Evolutionary conservation across 2,888 invertebrate species (phyloP).

Genomic region (Drosophila sordidula): DNA sequence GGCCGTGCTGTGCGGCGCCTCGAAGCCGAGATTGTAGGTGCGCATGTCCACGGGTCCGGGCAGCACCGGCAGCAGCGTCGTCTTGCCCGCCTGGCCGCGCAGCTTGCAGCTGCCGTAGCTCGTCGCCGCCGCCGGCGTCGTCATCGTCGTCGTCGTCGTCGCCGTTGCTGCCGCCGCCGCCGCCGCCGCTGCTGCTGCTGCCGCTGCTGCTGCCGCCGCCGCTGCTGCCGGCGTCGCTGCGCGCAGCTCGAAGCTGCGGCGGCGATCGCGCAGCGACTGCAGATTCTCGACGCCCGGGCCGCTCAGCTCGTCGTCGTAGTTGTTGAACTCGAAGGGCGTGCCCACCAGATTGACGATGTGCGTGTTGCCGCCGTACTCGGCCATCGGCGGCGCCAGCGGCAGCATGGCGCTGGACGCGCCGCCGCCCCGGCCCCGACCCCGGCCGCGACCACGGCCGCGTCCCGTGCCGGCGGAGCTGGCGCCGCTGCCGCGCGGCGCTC

Average conservation of each 20-base stretch:
- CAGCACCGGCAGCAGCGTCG: conserved; percentile 88
- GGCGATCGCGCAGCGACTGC: conserved; percentile 91
- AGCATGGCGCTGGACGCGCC: conserved; percentile 71
- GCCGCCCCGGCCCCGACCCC: conserved; percentile 86
- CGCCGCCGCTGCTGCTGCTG: conserved; percentile 11
- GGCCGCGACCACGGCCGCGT: conserved; percentile 83
- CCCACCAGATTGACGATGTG: conserved; percentile 92
- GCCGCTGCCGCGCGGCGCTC: conserved; percentile 82
- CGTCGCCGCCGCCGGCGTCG: conserved; percentile 10
- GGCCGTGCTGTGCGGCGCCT: conserved; percentile 85
- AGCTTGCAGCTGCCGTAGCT: conserved; percentile 79
- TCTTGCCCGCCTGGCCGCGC: conserved; percentile 73
- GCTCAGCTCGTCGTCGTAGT: conserved; percentile 93
- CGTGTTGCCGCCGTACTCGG: conserved; percentile 84
- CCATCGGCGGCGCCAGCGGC: conserved; percentile 80
- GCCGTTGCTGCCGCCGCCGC: conserved; percentile 11
- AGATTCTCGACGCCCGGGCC: conserved; percentile 91
- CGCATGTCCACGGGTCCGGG: conserved; percentile 96
- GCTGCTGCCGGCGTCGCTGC: conserved; percentile 14
- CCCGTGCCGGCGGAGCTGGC: conserved; percentile 24
- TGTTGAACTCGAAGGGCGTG: conserved; percentile 93
- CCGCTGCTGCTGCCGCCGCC: conserved; percentile 6
- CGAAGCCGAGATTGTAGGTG: conserved; percentile 89
- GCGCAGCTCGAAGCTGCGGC: conserved; percentile 90
- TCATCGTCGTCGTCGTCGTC: neutral